These are phyloP conservation scores for Erpetoichthys calabaricus DNA, from an alignment of 2,797 vertebrate genomes.

Conservation along the genomic window DNA sequence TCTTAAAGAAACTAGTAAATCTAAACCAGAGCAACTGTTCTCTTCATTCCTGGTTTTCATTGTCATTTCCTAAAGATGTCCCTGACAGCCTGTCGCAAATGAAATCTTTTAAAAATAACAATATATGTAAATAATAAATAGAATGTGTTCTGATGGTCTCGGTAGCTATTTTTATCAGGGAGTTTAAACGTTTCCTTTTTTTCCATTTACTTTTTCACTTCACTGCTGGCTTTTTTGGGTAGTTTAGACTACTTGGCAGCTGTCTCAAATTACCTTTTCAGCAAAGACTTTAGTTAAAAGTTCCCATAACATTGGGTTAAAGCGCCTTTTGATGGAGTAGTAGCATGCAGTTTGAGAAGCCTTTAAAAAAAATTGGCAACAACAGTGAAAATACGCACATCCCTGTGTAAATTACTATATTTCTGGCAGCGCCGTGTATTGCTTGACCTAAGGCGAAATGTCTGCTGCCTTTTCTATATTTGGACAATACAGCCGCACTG, in stretches of 20 bases:
- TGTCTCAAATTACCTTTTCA: not conserved
- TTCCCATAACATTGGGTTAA: not conserved
- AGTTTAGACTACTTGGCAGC: not conserved
- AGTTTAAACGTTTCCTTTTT: not conserved
- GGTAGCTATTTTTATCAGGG: not conserved
- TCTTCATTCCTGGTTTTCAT: not conserved
- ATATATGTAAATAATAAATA: not conserved
- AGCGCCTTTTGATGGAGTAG: not conserved
- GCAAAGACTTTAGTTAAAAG: not conserved
- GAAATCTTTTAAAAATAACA: not conserved
- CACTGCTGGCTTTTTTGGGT: not conserved
- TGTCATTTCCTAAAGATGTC: not conserved
- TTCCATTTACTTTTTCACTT: not conserved
- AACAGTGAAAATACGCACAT: not conserved
- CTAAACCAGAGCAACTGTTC: not conserved
- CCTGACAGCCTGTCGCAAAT: not conserved
- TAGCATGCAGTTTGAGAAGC: not conserved
- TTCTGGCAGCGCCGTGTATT: not conserved
- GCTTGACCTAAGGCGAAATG: not conserved
- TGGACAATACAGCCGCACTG: constrained; percentile 1
- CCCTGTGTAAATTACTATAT: not conserved
- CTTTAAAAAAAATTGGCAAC: not conserved
- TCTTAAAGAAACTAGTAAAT: not conserved
- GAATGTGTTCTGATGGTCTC: not conserved
- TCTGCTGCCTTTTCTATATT: constrained; percentile 2